Conservation (phyloP, 2,797 vertebrate species). For the Todus mexicanus region DNA sequence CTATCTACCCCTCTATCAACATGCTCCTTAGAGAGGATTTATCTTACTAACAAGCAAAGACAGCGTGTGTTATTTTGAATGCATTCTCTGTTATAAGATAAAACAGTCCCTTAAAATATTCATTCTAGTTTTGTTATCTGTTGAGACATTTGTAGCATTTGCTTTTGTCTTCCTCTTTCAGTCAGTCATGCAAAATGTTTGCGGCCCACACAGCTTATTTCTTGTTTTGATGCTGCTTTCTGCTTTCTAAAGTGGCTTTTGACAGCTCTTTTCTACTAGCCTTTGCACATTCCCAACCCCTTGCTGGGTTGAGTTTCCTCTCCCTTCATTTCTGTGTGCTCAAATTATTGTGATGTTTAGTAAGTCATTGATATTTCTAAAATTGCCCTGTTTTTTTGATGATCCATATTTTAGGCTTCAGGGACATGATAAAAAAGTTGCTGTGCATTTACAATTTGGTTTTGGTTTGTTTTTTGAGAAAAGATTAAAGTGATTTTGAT, state of each 20-base stretch:
- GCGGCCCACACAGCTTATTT: background rate
- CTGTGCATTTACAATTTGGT: background rate
- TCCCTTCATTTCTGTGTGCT: background rate
- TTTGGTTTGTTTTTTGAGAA: background rate
- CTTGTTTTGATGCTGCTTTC: background rate
- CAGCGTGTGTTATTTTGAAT: background rate
- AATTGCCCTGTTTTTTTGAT: background rate
- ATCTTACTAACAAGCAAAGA: conserved; percentile 48
- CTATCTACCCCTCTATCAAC: background rate
- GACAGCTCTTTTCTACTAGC: background rate
- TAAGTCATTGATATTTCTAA: background rate
- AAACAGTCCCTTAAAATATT: conserved; percentile 32
- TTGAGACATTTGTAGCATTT: background rate
- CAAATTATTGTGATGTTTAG: background rate
- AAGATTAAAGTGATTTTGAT: conserved; percentile 4
- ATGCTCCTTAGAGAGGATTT: background rate
- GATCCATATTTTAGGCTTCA: background rate
- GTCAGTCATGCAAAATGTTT: background rate
- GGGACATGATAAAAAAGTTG: background rate
- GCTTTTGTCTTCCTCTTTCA: background rate
- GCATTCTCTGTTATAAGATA: background rate
- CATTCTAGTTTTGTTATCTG: conserved; percentile 6
- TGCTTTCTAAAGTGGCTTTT: background rate
- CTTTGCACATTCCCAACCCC: background rate
- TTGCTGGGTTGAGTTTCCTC: background rate